Conservation (phyloP, 2,113 vertebrate genomes). For the Budorcas taxicolor region DNA sequence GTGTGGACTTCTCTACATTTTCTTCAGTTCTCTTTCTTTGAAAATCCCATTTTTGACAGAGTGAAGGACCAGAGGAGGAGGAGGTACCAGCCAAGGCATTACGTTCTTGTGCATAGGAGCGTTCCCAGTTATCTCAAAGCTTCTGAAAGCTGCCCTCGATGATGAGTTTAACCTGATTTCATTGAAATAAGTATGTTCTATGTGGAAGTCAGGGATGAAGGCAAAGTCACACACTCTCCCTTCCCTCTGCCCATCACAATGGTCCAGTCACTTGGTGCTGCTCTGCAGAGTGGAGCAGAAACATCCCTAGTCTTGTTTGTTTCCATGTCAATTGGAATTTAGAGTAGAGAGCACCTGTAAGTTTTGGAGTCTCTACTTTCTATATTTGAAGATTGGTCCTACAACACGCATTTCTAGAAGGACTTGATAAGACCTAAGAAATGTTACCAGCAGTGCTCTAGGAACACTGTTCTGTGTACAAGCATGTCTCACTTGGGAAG, state of each 20-base stretch:
- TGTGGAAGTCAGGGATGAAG: background rate
- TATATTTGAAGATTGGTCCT: background rate
- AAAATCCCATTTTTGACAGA: background rate
- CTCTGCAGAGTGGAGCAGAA: background rate
- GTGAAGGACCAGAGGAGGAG: background rate
- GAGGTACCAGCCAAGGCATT: background rate
- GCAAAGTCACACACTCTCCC: accelerated
- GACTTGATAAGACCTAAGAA: background rate
- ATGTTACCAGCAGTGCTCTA: background rate
- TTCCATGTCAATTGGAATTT: background rate
- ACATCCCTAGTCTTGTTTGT: background rate
- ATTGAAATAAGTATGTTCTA: background rate
- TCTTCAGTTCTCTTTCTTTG: background rate
- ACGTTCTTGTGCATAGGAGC: background rate
- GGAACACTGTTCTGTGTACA: background rate
- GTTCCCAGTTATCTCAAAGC: background rate
- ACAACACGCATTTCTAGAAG: background rate
- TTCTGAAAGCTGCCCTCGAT: background rate
- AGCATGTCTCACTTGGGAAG: background rate
- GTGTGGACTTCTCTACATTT: background rate
- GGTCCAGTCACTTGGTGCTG: background rate
- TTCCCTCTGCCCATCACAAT: background rate
- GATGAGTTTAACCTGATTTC: background rate
- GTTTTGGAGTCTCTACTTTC: background rate
- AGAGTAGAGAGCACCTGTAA: background rate